Evolutionary conservation across 2,888 invertebrate species (phyloP), one percentile per base, ranked within the genome.

Genomic region (Iphiclides podalirius): DNA sequence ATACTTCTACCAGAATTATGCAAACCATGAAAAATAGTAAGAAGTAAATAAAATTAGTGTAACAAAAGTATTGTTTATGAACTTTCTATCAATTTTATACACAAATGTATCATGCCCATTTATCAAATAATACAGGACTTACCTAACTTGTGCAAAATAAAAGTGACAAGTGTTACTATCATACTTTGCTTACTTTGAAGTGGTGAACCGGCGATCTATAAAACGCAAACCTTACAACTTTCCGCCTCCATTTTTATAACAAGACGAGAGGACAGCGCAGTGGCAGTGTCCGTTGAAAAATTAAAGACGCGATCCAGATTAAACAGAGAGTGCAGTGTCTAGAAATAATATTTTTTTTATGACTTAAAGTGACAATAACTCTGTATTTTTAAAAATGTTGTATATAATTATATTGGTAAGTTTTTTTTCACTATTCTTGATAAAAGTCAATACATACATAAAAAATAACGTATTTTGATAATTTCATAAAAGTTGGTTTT

Each of bases 181-280:
- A n/a, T n/a, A n/a, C n/a, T n/a, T n/a, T 31, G 20, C 20, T 12
- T 66, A 72, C 71, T 73, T 71, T 72, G 67, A 57, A 72, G 70
- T 60, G 61, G 63, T 64, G 67, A 71, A 73, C 72, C 75, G 80
- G 58, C 69, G 67, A 73, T 69, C 75, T 80, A 87, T 87, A 86
- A 84, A 84, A 72, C 66, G 69, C 70, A 63, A 67, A 72, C 60
- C 65, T 70, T 66, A 66, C 67, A 53, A 70, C 69, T 66, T 72
- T 67, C 62, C 73, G 79, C 72, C 62, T 70, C 70, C 75, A 79
- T 76, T 82, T 69, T 67, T 70, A 66, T 66, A 70, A 63, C 60
- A 63, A 61, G 68, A 51, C 68, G 64, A 42, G 36, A 17, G 9
- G 20, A 13, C 36, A 17, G 36, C 37, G 41, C 28, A 26, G 36